Evolutionary conservation across 2,888 invertebrate species (phyloP), one percentile per base, ranked within the genome.

Genomic region (Hololepta plana): DNA sequence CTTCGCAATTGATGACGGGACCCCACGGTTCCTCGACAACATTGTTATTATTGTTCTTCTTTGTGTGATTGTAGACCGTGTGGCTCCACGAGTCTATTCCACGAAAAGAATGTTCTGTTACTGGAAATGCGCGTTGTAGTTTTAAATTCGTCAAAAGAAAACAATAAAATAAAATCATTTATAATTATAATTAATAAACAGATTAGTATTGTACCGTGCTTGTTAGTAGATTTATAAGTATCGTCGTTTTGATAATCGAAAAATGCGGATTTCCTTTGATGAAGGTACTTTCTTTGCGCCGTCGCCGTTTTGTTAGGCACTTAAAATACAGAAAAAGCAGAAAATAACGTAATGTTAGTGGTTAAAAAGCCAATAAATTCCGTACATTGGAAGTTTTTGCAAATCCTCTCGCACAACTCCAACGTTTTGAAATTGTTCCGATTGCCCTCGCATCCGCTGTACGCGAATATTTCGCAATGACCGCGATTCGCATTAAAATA

Each of bases 361-460:
- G 6, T 24, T 10, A 20, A n/a, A n/a, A n/a, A n/a, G n/a, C n/a
- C n/a, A n/a, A n/a, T n/a, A n/a, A 37, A 42, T 38, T 36, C 39
- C 44, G 41, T 44, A 64, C 64, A 60, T 50, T 57, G 57, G 38
- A 55, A 57, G 34, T 54, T 49, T 4, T 56, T 53, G 41, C 82
- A 84, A 7, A 68, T 63, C 12, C 59, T 57, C 32, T 66, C 63
- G 42, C 88, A 88, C 22, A 68, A 64, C 28, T 72, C 67, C 30
- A 69, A 62, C 0, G 70, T 69, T 28, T 67, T 67, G 53, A 91
- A 93, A 50, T 85, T 85, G 53, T 93, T 93, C 20, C 66, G 64
- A 49, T 88, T 91, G 2, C 79, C 84, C 23, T 80, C 74, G 47
- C 95, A 95, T 19, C 90, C 91, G 12, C 77, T 76, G 57, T 75